These are phyloP conservation scores for Dorcus parallelipipedus DNA, from an alignment of 2,888 invertebrate species.

Conservation along the genomic window DNA sequence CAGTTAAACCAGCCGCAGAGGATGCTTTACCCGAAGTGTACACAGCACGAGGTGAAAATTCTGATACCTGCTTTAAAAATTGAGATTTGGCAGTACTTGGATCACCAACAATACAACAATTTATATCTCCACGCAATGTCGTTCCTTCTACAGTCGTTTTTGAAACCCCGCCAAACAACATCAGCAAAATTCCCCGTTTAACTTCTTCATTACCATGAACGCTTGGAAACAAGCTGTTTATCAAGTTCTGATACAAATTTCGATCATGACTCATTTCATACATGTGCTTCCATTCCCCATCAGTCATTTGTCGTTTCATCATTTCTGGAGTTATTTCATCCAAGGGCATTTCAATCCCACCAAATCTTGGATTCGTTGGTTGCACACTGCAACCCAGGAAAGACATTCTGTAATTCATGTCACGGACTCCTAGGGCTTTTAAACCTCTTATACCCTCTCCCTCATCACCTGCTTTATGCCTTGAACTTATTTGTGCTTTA, in stretches of 20 bases:
- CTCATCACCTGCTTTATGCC: conserved; percentile 69
- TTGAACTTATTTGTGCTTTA: conserved; percentile 74
- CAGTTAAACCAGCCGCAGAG: conserved; percentile 95
- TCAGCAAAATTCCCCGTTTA: conserved; percentile 83
- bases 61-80: conserved; percentile 88
- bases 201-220: conserved; percentile 97
- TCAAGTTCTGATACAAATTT: conserved; percentile 86
- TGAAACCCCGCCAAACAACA: conserved; percentile 96
- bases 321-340: conserved; percentile 89
- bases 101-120: conserved; percentile 97
- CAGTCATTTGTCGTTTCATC: conserved; percentile 92
- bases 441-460: conserved; percentile 62
- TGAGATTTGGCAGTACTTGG: conserved; percentile 99
- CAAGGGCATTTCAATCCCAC: conserved; percentile 76
- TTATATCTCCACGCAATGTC: conserved; percentile 91
- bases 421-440: conserved; percentile 74
- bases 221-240: conserved; percentile 89
- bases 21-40: conserved; percentile 99
- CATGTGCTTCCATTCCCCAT: conserved; percentile 90
- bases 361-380: conserved; percentile 83
- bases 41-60: conserved; percentile 93
- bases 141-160: conserved; percentile 92
- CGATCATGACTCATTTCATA: conserved; percentile 96
- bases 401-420: conserved; percentile 83
- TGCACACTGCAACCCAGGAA: conserved; percentile 93